phyloP scores from a whole-genome alignment of 2,113 vertebrate species.

The Crotalus horridus region DNA sequence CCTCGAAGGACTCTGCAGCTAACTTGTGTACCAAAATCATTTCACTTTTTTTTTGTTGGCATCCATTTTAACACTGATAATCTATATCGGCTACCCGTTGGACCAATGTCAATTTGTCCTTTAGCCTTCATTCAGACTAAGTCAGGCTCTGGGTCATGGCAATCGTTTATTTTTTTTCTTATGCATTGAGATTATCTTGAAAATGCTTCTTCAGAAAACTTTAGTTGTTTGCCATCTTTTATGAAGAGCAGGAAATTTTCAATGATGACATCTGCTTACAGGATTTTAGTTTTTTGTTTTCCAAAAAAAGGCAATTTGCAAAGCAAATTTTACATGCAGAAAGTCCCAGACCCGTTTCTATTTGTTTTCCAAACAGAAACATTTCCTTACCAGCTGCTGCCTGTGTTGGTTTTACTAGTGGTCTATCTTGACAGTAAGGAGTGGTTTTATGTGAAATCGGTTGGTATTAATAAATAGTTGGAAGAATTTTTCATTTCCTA shows the following conservation, averaged over 20 bases:
- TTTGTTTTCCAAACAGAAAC: not conserved
- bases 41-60: not conserved
- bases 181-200: not conserved
- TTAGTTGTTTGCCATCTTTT: not conserved
- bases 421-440: not conserved
- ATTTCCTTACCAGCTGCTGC: not conserved
- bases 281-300: not conserved
- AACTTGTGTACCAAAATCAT: not conserved
- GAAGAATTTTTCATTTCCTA: not conserved
- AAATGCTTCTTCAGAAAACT: not conserved
- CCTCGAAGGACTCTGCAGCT: not conserved
- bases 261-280: not conserved
- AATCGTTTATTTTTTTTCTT: not conserved
- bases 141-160: not conserved
- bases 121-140: not conserved
- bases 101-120: not conserved
- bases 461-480: not conserved
- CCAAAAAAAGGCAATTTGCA: not conserved
- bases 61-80: not conserved
- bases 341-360: not conserved
- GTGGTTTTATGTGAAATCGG: not conserved
- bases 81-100: too few relatives aligned
- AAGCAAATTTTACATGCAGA: not conserved
- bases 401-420: not conserved
- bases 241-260: not conserved